A percentile compares a stretch with the other conserved stretches of the same genome.
phyloP scores from a whole-genome alignment of 2,797 vertebrate species.

The Babyrousa celebensis region DNA sequence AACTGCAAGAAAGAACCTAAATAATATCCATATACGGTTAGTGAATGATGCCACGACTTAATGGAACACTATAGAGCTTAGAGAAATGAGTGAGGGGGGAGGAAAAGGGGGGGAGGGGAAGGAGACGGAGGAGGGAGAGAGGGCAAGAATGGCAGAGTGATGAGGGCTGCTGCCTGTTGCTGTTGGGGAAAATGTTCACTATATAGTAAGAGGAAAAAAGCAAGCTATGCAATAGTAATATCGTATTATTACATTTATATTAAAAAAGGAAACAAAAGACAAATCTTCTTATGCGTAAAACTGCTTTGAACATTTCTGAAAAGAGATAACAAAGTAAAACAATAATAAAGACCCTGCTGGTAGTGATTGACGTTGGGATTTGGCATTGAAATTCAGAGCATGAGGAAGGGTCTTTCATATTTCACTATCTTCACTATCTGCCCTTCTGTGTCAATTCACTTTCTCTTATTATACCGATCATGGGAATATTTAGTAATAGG shows the following conservation, averaged over 20 bases:
- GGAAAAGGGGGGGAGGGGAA: background rate
- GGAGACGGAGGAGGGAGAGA: background rate
- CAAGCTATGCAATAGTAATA: background rate
- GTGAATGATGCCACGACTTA: background rate
- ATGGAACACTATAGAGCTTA: background rate
- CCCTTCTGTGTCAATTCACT: background rate
- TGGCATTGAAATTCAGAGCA: background rate
- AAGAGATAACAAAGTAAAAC: background rate
- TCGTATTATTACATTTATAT: background rate
- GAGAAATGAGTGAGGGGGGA: background rate
- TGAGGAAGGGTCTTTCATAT: background rate
- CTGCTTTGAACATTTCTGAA: background rate
- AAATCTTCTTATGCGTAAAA: background rate
- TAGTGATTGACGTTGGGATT: background rate
- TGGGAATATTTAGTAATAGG: conserved; percentile 2
- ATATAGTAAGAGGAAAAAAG: background rate
- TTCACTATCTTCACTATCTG: background rate
- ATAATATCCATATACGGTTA: background rate
- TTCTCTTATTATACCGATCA: background rate
- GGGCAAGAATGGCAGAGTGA: background rate
- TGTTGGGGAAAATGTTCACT: background rate
- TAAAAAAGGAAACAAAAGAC: background rate
- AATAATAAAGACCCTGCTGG: background rate
- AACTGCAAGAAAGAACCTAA: background rate
- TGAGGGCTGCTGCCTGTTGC: background rate